Conservation (phyloP, 2,797 vertebrate species). For the Heteromormyrus szaboi region DNA sequence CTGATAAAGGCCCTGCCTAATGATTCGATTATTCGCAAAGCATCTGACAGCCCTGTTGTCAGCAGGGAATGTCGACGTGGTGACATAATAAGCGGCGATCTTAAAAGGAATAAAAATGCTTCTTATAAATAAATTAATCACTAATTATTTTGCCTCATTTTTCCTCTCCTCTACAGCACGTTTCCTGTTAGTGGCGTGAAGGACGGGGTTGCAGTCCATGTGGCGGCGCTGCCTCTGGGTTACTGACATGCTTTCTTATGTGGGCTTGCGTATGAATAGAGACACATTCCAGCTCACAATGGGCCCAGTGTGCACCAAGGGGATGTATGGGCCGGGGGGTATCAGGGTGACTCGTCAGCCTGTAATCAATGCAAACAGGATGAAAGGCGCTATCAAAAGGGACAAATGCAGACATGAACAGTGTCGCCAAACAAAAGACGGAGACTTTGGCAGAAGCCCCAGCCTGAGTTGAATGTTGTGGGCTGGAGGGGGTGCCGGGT, state of each 20-base stretch:
- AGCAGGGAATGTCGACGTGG: constrained; percentile 25
- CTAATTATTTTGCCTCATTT: constrained; percentile 30
- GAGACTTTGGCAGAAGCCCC: constrained; percentile 42
- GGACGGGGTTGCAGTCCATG: constrained; percentile 55
- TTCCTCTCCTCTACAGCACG: constrained; percentile 30
- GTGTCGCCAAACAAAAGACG: constrained; percentile 48
- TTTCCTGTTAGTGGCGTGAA: constrained; percentile 49
- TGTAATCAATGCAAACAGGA: constrained; percentile 74
- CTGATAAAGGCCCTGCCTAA: constrained; percentile 25
- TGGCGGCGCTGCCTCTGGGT: constrained; percentile 59
- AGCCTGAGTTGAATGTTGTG: constrained; percentile 31
- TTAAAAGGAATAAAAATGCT: background rate
- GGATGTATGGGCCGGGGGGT: constrained; percentile 61
- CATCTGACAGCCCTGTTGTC: constrained; percentile 38
- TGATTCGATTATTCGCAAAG: constrained; percentile 10
- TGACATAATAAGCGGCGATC: constrained; percentile 45
- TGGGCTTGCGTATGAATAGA: constrained; percentile 71
- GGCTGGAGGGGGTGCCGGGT: constrained; percentile 24
- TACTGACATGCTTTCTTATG: constrained; percentile 71
- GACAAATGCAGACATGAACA: constrained; percentile 67
- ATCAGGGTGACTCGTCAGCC: constrained; percentile 64
- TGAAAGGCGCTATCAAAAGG: constrained; percentile 67
- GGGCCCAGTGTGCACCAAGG: constrained; percentile 61
- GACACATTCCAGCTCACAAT: constrained; percentile 72
- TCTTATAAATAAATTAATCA: constrained; percentile 24